Evolutionary conservation across 2,797 vertebrate species (phyloP).

Genomic region (Sebastes vulpes): DNA sequence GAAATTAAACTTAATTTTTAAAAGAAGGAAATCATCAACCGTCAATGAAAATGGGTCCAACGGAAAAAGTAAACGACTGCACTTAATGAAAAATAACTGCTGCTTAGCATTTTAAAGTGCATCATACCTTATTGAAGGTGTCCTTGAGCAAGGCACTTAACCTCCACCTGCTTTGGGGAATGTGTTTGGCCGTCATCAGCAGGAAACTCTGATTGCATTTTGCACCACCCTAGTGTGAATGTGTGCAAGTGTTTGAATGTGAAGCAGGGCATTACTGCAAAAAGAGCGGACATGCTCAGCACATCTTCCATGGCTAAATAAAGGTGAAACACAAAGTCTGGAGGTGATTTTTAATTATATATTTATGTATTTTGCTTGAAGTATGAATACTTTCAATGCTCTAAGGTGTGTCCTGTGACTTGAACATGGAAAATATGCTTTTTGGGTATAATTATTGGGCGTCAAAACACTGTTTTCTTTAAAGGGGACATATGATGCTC

Average conservation of each 20-base stretch:
- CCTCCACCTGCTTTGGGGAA: conserved; percentile 15
- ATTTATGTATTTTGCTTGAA: background rate
- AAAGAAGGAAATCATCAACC: background rate
- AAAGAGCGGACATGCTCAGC: background rate
- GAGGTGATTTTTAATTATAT: conserved; percentile 9
- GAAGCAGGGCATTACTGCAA: background rate
- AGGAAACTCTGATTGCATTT: conserved; percentile 2
- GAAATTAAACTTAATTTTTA: background rate
- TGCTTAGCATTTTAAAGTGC: background rate
- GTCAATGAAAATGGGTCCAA: background rate
- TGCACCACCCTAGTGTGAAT: background rate
- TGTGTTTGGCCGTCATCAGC: background rate
- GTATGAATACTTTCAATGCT: background rate
- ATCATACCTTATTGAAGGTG: background rate
- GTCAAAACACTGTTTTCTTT: background rate
- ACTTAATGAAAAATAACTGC: background rate
- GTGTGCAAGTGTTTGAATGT: background rate
- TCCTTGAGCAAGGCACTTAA: conserved; percentile 33
- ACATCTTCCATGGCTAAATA: conserved; percentile 1
- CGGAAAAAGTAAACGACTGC: background rate
- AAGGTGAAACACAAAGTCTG: conserved; percentile 3
- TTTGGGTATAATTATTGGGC: background rate
- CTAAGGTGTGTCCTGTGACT: background rate
- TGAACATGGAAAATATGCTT: background rate
- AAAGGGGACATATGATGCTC: background rate